Percentiles rank a stretch among this genome's conserved stretches.
Evolutionary conservation across 2,888 invertebrate species (phyloP).

Genomic region (Luffia ferchaultella): DNA sequence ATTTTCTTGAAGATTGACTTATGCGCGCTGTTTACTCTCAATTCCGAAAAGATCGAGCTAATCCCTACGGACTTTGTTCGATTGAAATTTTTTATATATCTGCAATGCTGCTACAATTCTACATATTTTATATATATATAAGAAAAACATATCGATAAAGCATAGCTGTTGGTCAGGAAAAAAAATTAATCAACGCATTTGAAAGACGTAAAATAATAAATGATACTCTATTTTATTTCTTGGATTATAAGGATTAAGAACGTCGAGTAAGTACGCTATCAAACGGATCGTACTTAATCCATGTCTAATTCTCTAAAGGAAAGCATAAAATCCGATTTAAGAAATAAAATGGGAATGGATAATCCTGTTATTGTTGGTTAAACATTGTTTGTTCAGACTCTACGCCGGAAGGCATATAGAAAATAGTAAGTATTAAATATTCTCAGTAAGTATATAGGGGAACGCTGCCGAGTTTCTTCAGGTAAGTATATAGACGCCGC

Average conservation of each 20-base stretch:
- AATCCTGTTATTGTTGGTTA: not conserved
- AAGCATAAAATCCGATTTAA: not conserved
- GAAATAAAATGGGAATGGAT: not conserved
- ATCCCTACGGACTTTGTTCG: constrained; percentile 40
- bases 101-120: too few relatives aligned
- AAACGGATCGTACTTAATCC: not conserved
- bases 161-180: too few relatives aligned
- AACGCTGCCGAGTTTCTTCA: not conserved
- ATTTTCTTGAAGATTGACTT: not conserved
- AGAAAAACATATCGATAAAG: too few relatives aligned
- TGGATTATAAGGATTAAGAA: not conserved
- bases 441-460: constrained; percentile 1
- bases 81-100: not conserved
- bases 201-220: too few relatives aligned
- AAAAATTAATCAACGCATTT: too few relatives aligned
- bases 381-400: not conserved
- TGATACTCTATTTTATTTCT: too few relatives aligned
- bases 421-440: constrained; percentile 5
- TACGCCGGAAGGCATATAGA: not conserved
- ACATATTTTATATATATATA: too few relatives aligned
- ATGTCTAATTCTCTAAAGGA: not conserved
- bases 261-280: not conserved
- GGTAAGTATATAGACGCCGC: not conserved
- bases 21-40: not conserved
- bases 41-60: constrained; percentile 62